Base-by-base conservation (phyloP, 2,797 vertebrate genomes). In the Parauchenoglanis punctatus region DNA sequence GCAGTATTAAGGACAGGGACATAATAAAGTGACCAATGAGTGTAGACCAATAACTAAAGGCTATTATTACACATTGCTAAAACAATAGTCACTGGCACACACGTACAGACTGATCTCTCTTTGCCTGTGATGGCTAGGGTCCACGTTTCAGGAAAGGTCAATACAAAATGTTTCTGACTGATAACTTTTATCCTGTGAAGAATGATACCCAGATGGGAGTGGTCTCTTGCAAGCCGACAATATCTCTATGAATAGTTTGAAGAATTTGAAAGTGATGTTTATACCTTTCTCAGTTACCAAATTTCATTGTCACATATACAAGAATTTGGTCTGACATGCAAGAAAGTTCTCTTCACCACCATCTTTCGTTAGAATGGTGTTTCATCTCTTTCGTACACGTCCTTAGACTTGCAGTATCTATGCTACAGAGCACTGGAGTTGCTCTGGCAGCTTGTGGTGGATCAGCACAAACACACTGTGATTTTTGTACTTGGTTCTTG, bases 201-300 rank as follows among this genome's bases (percentile, higher is more conserved):
- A 78, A 78, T 13, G 18, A 40, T 35, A 56, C 56, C 17, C 31
- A 54, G 12, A 54, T 54, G 1, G 25, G 4, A 58, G 28, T 40
- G 54, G 52, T 80, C 28, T 35, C 20, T 59, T 61, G 12, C 56
- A 44, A 11, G 31, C 44, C 40, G 20, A 15, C 0, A 12, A 15
- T 10, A 1, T 7, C 49, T 77, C 11, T 59, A 4, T 3, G 28
- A 77, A 77, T 52, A 49, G 44, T 49, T 73, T 72, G 72, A 73
- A 91, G 90, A 87, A 91, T 92, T 94, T 93, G 93, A 94, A 91
- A 90, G 91, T 93, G 94, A 85, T 92, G 28, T 17, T 31, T 28
- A 49, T 77, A 10, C n/a, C 2, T 7, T 61, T 81, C 35, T 61
- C 54, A 59, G 2, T n/a, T 49, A 78, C 4, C 58, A n/a, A 54